phyloP scores from a whole-genome alignment of 2,797 vertebrate species.

The Sylvia borin region DNA sequence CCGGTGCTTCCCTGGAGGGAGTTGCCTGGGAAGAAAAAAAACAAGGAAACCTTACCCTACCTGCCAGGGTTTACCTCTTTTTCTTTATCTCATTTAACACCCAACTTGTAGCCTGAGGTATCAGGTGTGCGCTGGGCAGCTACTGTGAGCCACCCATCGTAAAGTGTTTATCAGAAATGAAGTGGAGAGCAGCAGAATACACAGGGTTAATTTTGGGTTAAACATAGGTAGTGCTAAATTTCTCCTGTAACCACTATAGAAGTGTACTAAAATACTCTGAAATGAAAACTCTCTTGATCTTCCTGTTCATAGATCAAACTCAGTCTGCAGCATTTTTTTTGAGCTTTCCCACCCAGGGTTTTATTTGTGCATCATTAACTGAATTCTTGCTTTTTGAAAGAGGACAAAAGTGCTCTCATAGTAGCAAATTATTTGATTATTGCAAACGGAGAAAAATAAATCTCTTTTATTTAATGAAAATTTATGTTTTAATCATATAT shows the following conservation, averaged over 20 bases:
- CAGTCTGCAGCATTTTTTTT: neutral
- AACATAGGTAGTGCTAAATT: neutral
- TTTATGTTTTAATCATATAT: neutral
- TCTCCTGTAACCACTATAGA: neutral
- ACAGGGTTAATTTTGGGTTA: neutral
- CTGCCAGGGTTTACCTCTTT: neutral
- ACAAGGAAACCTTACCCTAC: neutral
- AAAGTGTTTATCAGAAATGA: neutral
- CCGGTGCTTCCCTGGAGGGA: neutral
- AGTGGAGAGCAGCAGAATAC: neutral
- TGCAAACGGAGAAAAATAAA: neutral
- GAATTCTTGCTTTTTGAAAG: neutral
- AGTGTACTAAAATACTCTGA: neutral
- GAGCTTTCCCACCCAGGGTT: rapidly evolving
- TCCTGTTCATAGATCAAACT: neutral
- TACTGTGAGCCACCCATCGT: neutral
- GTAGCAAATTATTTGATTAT: neutral
- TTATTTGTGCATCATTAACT: neutral
- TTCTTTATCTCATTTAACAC: neutral
- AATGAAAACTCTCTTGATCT: neutral
- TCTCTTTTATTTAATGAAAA: neutral
- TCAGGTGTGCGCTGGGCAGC: neutral
- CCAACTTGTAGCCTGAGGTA: neutral
- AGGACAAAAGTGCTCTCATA: neutral
- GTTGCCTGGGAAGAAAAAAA: neutral